Base-by-base conservation (phyloP, 2,888 invertebrate species). In the Strigamia maritima region DNA sequence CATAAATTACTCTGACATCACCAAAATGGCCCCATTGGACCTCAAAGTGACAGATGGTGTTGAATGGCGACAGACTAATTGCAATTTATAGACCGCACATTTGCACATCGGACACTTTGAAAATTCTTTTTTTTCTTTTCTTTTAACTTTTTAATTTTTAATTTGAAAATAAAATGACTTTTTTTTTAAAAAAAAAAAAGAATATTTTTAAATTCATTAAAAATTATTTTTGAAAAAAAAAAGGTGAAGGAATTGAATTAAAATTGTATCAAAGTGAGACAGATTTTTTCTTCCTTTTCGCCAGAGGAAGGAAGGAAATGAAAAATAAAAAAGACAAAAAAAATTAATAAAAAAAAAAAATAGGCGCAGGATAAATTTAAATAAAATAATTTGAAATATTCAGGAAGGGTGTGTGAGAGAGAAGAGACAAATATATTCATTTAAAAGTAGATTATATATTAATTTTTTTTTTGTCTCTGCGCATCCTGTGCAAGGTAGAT, bases 1-100 rank as follows among this genome's bases (percentile, higher is more conserved):
- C n/a, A 60, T 60, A 60, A 60, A 60, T 60, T 60, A 60, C 60
- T 60, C 60, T 60, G 60, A 60, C 60, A 24, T 60, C 60, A 60
- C 24, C 60, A 60, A 60, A 60, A 60, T 60, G 60, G 60, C 60
- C 60, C 22, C 60, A 60, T n/a, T 22, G 60, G 60, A 60, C 60
- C 60, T 60, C 22, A 60, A 60, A 60, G 60, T 24, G 60, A 60
- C 60, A 60, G 60, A 60, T 60, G 60, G 60, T 60, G 60, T 22
- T 49, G 22, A 24, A 60, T 60, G 60, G 24, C 60, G 60, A 60
- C 60, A 60, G 60, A 22, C 60, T 60, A 60, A 60, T 60, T 60
- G 60, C 60, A 24, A 60, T 60, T 60, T 60, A 60, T 60, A 60
- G 60, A 60, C 60, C 19, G 14, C 16, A 49, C n/a, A 49, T 49